phyloP scores from a whole-genome alignment of 1,140 invertebrate genomes.

The Ephestia elutella region DNA sequence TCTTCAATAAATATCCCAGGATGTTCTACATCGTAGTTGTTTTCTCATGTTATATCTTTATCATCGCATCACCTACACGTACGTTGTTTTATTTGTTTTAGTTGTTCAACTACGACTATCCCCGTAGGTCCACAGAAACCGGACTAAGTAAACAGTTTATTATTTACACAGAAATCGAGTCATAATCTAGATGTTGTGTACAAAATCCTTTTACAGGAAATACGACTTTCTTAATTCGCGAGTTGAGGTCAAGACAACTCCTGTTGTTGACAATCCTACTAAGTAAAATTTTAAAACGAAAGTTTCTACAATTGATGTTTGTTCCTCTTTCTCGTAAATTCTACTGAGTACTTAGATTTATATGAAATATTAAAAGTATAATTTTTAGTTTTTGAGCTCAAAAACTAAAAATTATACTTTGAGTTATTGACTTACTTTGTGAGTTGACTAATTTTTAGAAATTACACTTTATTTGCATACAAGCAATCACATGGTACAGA shows the following conservation, averaged over 20 bases:
- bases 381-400: too few species aligned
- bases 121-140: neutral
- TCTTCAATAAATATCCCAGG: neutral
- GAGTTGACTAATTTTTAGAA: too few species aligned
- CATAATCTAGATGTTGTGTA: neutral
- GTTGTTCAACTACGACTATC: neutral
- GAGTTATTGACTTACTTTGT: too few species aligned
- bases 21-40: neutral
- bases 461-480: too few species aligned
- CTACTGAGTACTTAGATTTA: too few species aligned
- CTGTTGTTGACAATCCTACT: neutral
- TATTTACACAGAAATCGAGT: neutral
- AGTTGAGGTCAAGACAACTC: neutral
- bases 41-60: neutral
- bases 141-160: conserved; percentile 5
- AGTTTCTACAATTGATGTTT: too few species aligned
- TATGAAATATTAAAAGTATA: too few species aligned
- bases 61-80: neutral
- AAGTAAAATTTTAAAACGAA: too few species aligned
- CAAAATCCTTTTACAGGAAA: neutral
- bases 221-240: neutral
- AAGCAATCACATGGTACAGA: too few species aligned
- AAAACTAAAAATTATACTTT: too few species aligned
- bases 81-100: neutral
- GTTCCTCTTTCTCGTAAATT: neutral